A percentile compares a stretch with the other conserved stretches of the same genome.
Evolutionary conservation across 1,140 invertebrate species (phyloP).

Genomic region (Bombus confusus): DNA sequence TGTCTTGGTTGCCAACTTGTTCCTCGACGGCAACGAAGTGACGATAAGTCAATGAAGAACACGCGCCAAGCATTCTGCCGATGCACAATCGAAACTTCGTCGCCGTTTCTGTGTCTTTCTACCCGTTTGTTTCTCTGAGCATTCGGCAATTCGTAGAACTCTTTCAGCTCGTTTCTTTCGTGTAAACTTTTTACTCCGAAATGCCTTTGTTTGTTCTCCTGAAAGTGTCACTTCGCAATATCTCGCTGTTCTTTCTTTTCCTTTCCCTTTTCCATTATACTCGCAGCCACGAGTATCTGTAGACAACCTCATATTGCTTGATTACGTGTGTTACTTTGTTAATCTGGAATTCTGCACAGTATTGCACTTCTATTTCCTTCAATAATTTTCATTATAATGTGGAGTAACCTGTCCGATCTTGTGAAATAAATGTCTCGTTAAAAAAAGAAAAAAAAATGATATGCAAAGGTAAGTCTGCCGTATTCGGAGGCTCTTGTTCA

Average conservation of each 20-base stretch:
- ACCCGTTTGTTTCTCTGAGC: not conserved
- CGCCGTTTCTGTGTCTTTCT: constrained; percentile 16
- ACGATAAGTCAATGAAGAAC: constrained; percentile 21
- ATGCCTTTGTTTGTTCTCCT: not conserved
- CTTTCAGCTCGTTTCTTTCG: not conserved
- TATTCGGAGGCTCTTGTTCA: constrained; percentile 71
- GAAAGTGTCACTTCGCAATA: constrained; percentile 15
- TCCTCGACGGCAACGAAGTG: constrained; percentile 37
- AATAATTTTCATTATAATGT: constrained; percentile 17
- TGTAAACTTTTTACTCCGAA: not conserved
- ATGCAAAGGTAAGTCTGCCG: constrained; percentile 70
- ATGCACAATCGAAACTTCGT: constrained; percentile 48
- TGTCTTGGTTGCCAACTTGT: constrained; percentile 21
- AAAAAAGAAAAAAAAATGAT: not conserved
- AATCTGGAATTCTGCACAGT: constrained; percentile 47
- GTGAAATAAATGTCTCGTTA: not conserved
- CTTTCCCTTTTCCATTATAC: not conserved
- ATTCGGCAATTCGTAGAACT: not conserved
- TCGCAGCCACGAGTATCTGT: constrained; percentile 20
- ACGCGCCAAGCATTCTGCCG: not conserved
- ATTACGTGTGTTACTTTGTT: constrained; percentile 34
- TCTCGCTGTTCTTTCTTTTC: not conserved
- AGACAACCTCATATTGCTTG: constrained; percentile 41
- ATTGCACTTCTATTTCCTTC: constrained; percentile 34
- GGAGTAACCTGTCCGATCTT: constrained; percentile 12